phyloP scores from a whole-genome alignment of 2,888 invertebrate species.

The Limnephilus lunatus region DNA sequence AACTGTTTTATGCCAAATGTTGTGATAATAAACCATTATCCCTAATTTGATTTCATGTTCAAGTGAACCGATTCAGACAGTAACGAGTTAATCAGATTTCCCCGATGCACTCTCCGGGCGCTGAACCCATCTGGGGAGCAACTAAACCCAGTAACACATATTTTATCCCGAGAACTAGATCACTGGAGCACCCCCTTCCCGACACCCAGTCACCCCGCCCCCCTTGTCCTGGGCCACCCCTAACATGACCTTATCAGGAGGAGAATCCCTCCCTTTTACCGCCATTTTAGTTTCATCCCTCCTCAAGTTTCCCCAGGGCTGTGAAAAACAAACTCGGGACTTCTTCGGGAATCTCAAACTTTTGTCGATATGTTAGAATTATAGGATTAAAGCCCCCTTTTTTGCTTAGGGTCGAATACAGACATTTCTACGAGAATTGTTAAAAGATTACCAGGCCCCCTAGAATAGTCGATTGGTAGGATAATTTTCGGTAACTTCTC shows the following conservation, averaged over 20 bases:
- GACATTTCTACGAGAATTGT: background rate
- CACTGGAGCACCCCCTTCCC: conserved; percentile 42
- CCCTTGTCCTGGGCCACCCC: conserved; percentile 28
- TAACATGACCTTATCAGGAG: conserved; percentile 36
- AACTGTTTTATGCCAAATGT: background rate
- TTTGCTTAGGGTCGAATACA: background rate
- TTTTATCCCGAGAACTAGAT: conserved; percentile 51
- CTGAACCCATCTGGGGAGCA: conserved; percentile 2
- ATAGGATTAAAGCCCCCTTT: background rate
- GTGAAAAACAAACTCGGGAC: conserved; percentile 33
- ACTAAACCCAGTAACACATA: conserved; percentile 50
- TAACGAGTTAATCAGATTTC: background rate
- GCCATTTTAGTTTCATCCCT: conserved; percentile 33
- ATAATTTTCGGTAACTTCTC: too few species aligned
- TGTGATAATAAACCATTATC: background rate
- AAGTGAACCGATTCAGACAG: background rate
- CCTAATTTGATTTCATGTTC: background rate
- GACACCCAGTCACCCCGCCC: conserved; percentile 2
- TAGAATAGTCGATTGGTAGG: too few species aligned
- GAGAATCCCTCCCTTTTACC: conserved; percentile 15
- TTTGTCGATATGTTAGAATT: conserved; percentile 10
- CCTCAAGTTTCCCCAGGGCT: conserved; percentile 8
- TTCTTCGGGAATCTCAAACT: background rate
- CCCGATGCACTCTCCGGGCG: background rate
- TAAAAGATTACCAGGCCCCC: too few species aligned